Evolutionary conservation across 2,113 vertebrate species (phyloP).

Genomic region (Indicator indicator): DNA sequence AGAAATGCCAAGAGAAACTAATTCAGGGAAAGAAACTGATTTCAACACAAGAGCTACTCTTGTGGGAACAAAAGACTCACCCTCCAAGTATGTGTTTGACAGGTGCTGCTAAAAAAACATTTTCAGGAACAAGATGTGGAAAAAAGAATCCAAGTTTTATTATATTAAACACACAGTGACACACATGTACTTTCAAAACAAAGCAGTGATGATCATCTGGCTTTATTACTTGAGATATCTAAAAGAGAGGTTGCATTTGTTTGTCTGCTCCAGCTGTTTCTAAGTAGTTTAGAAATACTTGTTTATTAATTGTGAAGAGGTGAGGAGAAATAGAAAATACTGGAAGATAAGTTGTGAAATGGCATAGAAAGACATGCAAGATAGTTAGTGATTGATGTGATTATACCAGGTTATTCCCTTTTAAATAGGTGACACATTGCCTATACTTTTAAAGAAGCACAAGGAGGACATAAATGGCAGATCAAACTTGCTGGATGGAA

Average conservation of each 20-base stretch:
- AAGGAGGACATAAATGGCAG: background rate
- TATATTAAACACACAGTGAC: background rate
- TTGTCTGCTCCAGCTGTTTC: background rate
- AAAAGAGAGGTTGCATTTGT: background rate
- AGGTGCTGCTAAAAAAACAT: constrained; percentile 57
- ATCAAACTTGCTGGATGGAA: background rate
- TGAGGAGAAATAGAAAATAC: background rate
- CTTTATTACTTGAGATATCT: background rate
- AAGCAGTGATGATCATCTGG: background rate
- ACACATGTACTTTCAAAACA: background rate
- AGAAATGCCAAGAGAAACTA: constrained; percentile 31
- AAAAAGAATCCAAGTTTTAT: background rate
- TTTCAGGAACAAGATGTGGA: background rate
- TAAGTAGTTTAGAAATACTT: background rate
- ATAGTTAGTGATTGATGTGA: background rate
- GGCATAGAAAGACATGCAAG: background rate
- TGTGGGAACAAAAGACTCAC: constrained; percentile 40
- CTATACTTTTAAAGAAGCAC: background rate
- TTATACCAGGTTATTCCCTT: background rate
- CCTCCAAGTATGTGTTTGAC: constrained; percentile 32
- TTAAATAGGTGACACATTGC: background rate
- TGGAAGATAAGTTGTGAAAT: background rate
- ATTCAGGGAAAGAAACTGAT: constrained; percentile 18
- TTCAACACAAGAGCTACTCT: constrained; percentile 33
- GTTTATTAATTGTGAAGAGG: background rate